phyloP scores from a whole-genome alignment of 1,140 invertebrate species.

The Aricia agestis region DNA sequence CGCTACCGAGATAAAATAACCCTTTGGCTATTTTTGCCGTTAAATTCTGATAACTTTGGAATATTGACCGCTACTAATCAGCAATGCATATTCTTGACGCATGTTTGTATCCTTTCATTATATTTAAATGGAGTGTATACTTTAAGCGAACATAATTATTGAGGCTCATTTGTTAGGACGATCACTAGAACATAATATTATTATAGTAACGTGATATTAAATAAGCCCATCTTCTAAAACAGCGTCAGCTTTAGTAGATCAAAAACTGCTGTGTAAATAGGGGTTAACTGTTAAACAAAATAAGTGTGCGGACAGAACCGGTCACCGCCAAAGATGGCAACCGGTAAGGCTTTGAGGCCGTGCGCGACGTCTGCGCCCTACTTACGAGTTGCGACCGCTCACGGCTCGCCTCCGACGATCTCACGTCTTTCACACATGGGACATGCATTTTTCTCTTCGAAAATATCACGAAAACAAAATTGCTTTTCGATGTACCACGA shows the following conservation, averaged over 20 bases:
- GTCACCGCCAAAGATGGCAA: constrained; percentile 69
- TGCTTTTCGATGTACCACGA: constrained; percentile 18
- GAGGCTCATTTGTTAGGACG: too few species aligned
- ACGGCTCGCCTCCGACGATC: constrained; percentile 18
- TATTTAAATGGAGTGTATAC: neutral
- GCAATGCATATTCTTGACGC: neutral
- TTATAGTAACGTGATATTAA: neutral
- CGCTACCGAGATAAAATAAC: constrained; percentile 14
- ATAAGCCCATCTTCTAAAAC: neutral
- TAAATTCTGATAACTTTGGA: neutral
- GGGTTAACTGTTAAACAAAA: constrained; percentile 53
- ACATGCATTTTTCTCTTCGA: constrained; percentile 1
- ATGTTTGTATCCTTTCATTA: neutral
- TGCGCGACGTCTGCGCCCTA: constrained; percentile 49
- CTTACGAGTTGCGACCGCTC: constrained; percentile 24
- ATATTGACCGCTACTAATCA: neutral
- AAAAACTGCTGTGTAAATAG: constrained; percentile 27
- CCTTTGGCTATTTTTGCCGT: neutral
- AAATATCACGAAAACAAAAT: constrained; percentile 12
- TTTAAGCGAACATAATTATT: too few species aligned
- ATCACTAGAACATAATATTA: too few species aligned
- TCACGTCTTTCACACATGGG: constrained; percentile 27
- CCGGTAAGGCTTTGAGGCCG: constrained; percentile 64
- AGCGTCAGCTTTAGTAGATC: neutral
- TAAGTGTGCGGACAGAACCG: constrained; percentile 57